These are phyloP conservation scores for Punctoribates punctum DNA, from an alignment of 2,888 invertebrate species.

Conservation along the genomic window DNA sequence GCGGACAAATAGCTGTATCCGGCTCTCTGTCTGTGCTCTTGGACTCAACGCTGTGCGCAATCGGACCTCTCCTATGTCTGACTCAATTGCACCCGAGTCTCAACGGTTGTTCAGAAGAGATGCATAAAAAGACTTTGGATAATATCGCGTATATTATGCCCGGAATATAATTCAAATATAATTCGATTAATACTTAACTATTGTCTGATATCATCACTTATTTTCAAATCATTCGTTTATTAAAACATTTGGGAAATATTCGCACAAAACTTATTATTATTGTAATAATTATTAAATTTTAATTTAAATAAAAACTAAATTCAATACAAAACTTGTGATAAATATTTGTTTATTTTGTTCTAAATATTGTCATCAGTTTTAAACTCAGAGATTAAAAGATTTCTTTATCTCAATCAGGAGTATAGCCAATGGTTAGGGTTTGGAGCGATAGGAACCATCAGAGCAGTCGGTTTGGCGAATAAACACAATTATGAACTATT, in stretches of 20 bases:
- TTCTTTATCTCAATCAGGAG: background rate
- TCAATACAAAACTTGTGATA: background rate
- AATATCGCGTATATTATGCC: conserved; percentile 95
- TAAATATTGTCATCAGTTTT: background rate
- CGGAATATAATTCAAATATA: conserved; percentile 58
- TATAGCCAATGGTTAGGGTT: background rate
- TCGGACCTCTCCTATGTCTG: conserved; percentile 81
- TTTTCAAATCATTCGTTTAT: background rate
- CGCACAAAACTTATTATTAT: conserved; percentile 24
- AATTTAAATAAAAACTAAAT: background rate
- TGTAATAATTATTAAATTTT: background rate
- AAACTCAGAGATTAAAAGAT: background rate
- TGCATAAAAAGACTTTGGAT: conserved; percentile 69
- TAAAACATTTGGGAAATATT: background rate
- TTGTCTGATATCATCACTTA: background rate
- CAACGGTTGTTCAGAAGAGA: conserved; percentile 63
- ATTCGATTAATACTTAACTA: background rate
- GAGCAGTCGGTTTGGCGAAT: background rate
- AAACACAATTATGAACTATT: background rate
- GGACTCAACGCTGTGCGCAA: conserved; percentile 84
- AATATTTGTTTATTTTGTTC: background rate
- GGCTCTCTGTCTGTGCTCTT: conserved; percentile 87
- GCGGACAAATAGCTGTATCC: conserved; percentile 91
- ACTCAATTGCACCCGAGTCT: conserved; percentile 76
- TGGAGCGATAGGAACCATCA: background rate